Conservation (phyloP, 92 coral and sea anemone genomes). For the Anthopleura xanthogrammica region DNA sequence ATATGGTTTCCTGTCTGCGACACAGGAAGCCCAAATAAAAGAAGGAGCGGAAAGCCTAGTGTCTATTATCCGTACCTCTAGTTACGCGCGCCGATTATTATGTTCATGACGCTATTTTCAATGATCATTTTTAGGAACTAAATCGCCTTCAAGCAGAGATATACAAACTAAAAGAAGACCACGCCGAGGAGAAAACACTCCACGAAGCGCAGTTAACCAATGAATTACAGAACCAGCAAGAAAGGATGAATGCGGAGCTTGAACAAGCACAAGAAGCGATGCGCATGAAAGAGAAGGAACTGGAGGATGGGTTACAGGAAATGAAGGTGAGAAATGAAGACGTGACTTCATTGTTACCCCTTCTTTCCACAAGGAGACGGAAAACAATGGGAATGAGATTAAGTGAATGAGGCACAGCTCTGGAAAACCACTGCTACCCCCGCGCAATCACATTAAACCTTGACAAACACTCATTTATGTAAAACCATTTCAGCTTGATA, state of each 20-base stretch:
- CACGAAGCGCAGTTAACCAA: constrained; percentile 60
- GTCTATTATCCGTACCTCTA: too few species aligned
- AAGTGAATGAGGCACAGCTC: too few species aligned
- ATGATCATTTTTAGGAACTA: constrained; percentile 46
- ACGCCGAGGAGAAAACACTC: constrained; percentile 51
- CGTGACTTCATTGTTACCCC: not conserved
- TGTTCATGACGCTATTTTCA: not conserved
- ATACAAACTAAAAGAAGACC: constrained; percentile 50
- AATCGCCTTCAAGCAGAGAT: constrained; percentile 64
- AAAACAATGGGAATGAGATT: not conserved
- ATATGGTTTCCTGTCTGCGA: too few species aligned
- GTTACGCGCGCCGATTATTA: not conserved
- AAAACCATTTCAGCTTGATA: too few species aligned
- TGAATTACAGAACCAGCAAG: constrained; percentile 56
- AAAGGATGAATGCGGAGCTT: constrained; percentile 63
- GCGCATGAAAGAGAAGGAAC: constrained; percentile 60
- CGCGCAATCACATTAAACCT: too few species aligned
- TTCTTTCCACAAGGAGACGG: not conserved
- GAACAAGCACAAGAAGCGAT: constrained; percentile 58
- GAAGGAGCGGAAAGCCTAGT: too few species aligned
- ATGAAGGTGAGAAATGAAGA: constrained; percentile 44
- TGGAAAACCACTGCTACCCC: too few species aligned
- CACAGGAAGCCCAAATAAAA: too few species aligned
- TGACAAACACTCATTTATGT: too few species aligned
- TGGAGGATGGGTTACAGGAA: constrained; percentile 50